Conservation (phyloP, 2,888 invertebrate species). For the Nasonia oneida region DNA sequence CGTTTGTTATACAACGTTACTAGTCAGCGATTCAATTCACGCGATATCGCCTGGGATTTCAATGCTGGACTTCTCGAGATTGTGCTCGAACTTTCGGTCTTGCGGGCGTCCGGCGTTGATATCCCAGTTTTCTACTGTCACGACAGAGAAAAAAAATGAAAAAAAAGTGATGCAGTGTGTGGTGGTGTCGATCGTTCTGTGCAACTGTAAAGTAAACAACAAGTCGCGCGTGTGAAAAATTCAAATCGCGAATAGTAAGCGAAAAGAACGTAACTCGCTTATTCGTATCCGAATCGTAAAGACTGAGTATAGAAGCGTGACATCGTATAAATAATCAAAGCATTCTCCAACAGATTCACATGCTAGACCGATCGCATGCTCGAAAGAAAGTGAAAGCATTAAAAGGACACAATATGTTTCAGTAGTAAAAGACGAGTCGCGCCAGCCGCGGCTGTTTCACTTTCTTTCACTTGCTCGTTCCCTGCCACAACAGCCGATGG, state of each 20-base stretch:
- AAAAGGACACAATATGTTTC: too few species aligned
- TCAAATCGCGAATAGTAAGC: too few species aligned
- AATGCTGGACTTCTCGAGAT: background rate
- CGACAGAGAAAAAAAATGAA: slow-evolving; percentile 35
- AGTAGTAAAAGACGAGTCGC: slow-evolving; percentile 9
- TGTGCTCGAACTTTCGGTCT: background rate
- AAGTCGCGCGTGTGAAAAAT: background rate
- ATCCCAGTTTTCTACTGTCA: slow-evolving; percentile 44
- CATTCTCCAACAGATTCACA: slow-evolving; percentile 25
- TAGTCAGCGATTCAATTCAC: background rate
- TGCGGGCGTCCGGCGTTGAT: slow-evolving; percentile 26
- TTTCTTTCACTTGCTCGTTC: slow-evolving; percentile 12
- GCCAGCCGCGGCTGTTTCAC: slow-evolving; percentile 30
- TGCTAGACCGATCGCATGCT: slow-evolving; percentile 47
- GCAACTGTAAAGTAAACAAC: slow-evolving; percentile 36
- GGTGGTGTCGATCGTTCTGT: slow-evolving; percentile 46
- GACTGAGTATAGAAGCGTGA: slow-evolving; percentile 38
- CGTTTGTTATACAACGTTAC: background rate
- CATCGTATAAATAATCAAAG: slow-evolving; percentile 16
- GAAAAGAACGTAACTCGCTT: too few species aligned
- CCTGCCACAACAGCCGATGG: background rate
- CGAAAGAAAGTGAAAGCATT: background rate
- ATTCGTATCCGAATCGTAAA: background rate
- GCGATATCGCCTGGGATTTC: slow-evolving; percentile 18
- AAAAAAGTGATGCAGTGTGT: slow-evolving; percentile 49